Base-by-base conservation (phyloP, 2,888 invertebrate species). In the Yponomeuta sedellus region DNA sequence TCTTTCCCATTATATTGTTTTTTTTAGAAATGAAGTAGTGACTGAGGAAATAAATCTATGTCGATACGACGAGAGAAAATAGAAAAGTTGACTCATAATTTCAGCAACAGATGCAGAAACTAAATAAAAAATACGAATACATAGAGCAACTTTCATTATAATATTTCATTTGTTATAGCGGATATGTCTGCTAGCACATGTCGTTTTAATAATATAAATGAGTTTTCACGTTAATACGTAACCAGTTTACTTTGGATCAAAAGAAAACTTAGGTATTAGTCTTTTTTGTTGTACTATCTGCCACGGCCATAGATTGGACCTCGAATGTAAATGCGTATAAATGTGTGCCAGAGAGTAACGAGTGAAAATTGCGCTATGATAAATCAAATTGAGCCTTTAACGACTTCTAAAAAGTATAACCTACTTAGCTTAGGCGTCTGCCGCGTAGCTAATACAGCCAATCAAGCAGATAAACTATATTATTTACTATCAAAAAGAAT, bases 101-200 rank as follows among this genome's bases (percentile, higher is more conserved):
- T 52, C 44, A 52, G 44, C 16, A 52, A 16, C 44, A 16, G 44
- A 16, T 52, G 12, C 44, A 16, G 34, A 52, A 52, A 52, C 16
- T 52, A 52, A 52, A 16, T 12, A 4, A 52, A 16, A 12, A 52
- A 16, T 16, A 52, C 44, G 44, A 52, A 52, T 3, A 34, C 34
- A 12, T 44, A 52, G 16, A 52, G 44, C 16, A 52, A 16, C 16
- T 52, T 52, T 16, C 44, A 52, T 12, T 52, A 52, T 12, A 52
- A 52, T 52, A 52, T 52, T 52, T 52, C 44, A 52, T 52, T 52
- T 52, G 44, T 52, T 52, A 52, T 52, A 52, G 44, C 44, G 44
- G 44, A 52, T 52, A 52, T 52, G 44, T 52, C 44, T 52, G 44
- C 44, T 52, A 52, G 44, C 44, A 52, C 44, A 52, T 52, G 44